Conservation (phyloP, 2,113 vertebrate genomes). For the Platycercus adscitus region DNA sequence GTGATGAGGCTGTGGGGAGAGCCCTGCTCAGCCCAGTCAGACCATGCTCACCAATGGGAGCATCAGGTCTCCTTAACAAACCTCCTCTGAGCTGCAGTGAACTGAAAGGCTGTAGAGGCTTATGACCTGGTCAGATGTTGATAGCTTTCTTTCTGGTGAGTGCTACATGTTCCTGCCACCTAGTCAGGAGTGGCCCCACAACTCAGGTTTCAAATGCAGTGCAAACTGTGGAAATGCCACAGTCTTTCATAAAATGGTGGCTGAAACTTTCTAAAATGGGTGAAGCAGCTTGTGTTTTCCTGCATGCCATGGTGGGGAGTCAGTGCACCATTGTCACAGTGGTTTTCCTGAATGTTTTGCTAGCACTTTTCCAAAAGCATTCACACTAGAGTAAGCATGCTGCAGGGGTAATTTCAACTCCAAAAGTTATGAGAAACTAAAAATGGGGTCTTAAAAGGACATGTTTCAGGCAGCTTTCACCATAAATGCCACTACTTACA, state of each 20-base stretch:
- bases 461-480: background rate
- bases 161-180: background rate
- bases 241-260: background rate
- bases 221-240: background rate
- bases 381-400: background rate
- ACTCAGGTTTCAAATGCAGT: background rate
- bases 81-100: background rate
- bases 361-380: background rate
- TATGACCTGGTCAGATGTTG: background rate
- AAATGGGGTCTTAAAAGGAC: background rate
- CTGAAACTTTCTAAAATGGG: background rate
- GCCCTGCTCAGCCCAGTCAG: background rate
- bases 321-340: background rate
- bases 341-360: background rate
- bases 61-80: rapidly evolving
- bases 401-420: background rate
- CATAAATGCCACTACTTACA: background rate
- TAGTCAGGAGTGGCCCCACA: background rate
- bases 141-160: background rate
- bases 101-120: background rate
- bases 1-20: background rate
- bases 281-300: background rate
- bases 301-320: background rate
- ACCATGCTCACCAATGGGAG: rapidly evolving
- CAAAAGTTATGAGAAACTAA: background rate